A percentile compares a stretch with the other conserved stretches of the same genome.
phyloP scores from a whole-genome alignment of 2,888 invertebrate species.

The Hydroisotoma schaefferi region DNA sequence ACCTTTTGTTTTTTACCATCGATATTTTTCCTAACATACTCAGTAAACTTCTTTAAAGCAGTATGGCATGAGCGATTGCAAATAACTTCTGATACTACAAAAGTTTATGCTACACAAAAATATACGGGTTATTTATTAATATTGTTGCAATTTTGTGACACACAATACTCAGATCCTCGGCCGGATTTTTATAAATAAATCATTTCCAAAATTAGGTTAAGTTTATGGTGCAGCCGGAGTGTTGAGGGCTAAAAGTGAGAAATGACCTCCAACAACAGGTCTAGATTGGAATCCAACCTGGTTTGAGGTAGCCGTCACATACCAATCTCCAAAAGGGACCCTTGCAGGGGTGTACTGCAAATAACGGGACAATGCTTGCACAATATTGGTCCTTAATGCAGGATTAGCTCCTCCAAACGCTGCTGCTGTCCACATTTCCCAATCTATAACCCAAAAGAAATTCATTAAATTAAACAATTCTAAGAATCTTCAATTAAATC shows the following conservation, averaged over 20 bases:
- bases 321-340: slow-evolving; percentile 43
- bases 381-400: slow-evolving; percentile 12
- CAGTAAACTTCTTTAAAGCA: too few relatives aligned
- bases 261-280: slow-evolving; percentile 44
- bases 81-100: too few relatives aligned
- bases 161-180: too few relatives aligned
- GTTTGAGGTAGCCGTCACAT: slow-evolving; percentile 35
- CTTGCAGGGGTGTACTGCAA: slow-evolving; percentile 27
- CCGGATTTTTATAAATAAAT: too few relatives aligned
- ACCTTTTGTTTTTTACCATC: too few relatives aligned
- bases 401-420: slow-evolving; percentile 39
- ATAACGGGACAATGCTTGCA: slow-evolving; percentile 24
- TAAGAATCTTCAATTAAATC: neutral
- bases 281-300: slow-evolving; percentile 30
- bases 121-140: too few relatives aligned
- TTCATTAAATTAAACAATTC: slow-evolving; percentile 8
- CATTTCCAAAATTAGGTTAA: too few relatives aligned
- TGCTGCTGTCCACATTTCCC: slow-evolving; percentile 47
- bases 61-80: too few relatives aligned
- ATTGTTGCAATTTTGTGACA: too few relatives aligned
- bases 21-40: too few relatives aligned
- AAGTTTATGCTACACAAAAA: too few relatives aligned
- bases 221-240: too few relatives aligned
- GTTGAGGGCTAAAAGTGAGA: slow-evolving; percentile 33
- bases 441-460: slow-evolving; percentile 26